Evolutionary conservation across 2,888 invertebrate species (phyloP).

Genomic region (Ashinkailepas kermadecensis): DNA sequence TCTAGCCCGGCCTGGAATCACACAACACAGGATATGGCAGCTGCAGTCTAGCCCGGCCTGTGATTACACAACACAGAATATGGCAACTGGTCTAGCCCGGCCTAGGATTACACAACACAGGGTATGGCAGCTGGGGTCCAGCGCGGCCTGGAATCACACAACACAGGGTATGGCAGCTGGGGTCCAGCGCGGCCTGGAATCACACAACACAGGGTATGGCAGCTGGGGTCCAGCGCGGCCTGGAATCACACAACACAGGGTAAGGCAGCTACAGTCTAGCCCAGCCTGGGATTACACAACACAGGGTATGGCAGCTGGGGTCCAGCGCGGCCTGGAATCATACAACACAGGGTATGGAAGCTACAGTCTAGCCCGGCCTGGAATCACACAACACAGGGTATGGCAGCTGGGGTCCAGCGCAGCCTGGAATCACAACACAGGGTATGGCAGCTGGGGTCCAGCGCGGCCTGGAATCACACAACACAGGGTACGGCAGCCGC

Average conservation of each 20-base stretch:
- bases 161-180: not conserved
- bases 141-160: not conserved
- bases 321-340: not conserved
- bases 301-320: no score
- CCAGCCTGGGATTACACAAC: not conserved
- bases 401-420: not conserved
- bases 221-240: not conserved
- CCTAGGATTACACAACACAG: not conserved
- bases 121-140: not conserved
- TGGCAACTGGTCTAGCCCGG: not conserved
- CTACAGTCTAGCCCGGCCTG: not conserved
- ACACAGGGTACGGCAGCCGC: no score
- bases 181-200: not conserved
- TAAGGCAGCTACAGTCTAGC: not conserved
- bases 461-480: not conserved
- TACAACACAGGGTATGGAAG: slow-evolving; percentile 36
- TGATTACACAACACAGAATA: not conserved
- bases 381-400: not conserved
- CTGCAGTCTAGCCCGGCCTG: not conserved
- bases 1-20: slow-evolving; percentile 75
- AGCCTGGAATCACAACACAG: no score
- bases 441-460: not conserved
- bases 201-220: not conserved
- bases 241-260: not conserved
- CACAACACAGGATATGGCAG: not conserved